Evolutionary conservation across 53 echinoderm and acorn worm species (phyloP), one percentile per base, ranked within the genome.

Genomic region (Paracentrotus lividus): DNA sequence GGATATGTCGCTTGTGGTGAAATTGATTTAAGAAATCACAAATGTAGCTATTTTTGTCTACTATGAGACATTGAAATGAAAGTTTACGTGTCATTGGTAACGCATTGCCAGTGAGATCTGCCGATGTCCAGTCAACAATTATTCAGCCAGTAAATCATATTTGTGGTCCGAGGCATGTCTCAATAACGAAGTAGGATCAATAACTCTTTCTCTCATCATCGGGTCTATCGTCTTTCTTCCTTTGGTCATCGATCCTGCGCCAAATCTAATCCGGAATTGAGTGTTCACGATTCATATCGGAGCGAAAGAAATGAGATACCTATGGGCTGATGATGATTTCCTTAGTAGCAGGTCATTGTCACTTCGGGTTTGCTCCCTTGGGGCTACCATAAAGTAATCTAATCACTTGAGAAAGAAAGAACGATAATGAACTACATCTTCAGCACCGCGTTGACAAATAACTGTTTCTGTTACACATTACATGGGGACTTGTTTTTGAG

Each of bases 331-430:
- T 8, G 44, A 47, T 89, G 64, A 89, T 57, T 64, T 42, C 56
- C 43, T 27, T 0, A 34, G 60, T 43, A 61, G 31, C 51, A 77
- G 92, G 92, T 92, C 92, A 92, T 92, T 92, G 92, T 92, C 92
- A 78, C 58, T 42, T 44, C 4, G 55, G 42, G 78, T 59, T 77
- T 57, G 92, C 42, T 42, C 92, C 81, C 92, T 78, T 27, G 92
- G 58, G 92, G 59, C n/a, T 53, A 40, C 92, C 92, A 38, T 92
- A 77, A 42, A 29, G 53, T 68, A 90, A 44, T 72, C 40, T 18
- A 67, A 33, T 53, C 45, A 90, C 57, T 64, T 72, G 31, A 68
- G 51, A 68, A 53, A 89, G 65, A 56, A 33, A 40, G 86, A 14
- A 23, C 33, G 56, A 86, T 86, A 86, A 86, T 55, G 53, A 86